Evolutionary conservation across 53 echinoderm and acorn worm species (phyloP), one percentile per base, ranked within the genome.

Genomic region (Henricia sp.): DNA sequence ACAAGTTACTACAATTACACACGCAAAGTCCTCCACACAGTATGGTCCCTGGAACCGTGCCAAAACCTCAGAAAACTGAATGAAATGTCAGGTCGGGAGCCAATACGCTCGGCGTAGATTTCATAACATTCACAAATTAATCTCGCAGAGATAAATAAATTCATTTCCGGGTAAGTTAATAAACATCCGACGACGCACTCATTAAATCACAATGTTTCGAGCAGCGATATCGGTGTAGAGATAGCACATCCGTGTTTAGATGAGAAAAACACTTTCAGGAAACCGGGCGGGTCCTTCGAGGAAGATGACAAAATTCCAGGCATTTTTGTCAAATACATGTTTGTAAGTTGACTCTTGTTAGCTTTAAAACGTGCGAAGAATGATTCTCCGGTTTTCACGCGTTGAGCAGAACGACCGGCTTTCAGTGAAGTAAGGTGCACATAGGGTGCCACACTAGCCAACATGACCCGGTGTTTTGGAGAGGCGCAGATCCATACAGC

Each of bases 241-340:
- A 11, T 21, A 35, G 4, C 53, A 4, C 8, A 51, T 35, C 72
- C 52, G 25, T 54, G 36, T 34, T 52, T 52, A 54, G 16, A 24
- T 17, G 51, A 71, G n/a, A 11, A 52, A 53, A 50, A 37, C 52
- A 51, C 20, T 23, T 17, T 30, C 32, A 58, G 58, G 41, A 76
- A 76, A 76, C 55, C 76, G 76, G 76, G 76, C 60, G 76, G 59
- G 76, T 59, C 76, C 39, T 37, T 27, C 13, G 62, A 67, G 12
- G 67, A 38, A 35, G 28, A 46, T 19, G 17, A 54, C 12, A 56
- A 30, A 74, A 74, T 58, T 59, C 58, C 57, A 25, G 39, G 37
- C 28, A 52, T 14, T 51, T 39, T 41, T 42, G 57, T 37, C 26
- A 19, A 35, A 52, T 37, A 21, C 54, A 68, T 68, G 68, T 68